These are phyloP conservation scores for Dermolepida albohirtum DNA, from an alignment of 2,888 invertebrate species.

Conservation along the genomic window DNA sequence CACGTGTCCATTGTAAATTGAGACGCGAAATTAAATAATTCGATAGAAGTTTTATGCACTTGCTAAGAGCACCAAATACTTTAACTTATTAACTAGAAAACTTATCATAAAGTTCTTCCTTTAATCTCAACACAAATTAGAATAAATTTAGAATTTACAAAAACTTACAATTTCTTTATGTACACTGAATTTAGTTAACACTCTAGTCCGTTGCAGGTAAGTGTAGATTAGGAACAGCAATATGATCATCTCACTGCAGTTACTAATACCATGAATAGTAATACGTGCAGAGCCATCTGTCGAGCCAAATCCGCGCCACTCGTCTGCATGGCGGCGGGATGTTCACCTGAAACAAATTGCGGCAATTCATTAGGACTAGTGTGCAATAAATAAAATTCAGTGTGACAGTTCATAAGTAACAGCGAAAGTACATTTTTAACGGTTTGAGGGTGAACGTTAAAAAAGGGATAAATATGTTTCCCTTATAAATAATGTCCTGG, in stretches of 20 bases:
- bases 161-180: constrained; percentile 38
- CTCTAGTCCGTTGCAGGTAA: constrained; percentile 9
- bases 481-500: constrained; percentile 3
- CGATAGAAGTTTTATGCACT: background rate
- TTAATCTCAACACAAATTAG: background rate
- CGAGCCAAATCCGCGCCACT: constrained; percentile 66
- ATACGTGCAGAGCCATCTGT: constrained; percentile 53
- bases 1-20: background rate
- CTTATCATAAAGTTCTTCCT: background rate
- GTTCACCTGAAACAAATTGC: constrained; percentile 75
- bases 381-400: constrained; percentile 7
- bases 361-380: constrained; percentile 8
- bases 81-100: constrained; percentile 31
- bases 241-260: constrained; percentile 60
- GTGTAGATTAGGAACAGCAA: constrained; percentile 50
- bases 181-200: constrained; percentile 45
- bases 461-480: constrained; percentile 7
- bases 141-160: constrained; percentile 36
- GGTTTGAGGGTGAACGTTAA: constrained; percentile 4
- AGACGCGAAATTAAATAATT: too few species aligned
- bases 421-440: constrained; percentile 11
- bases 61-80: constrained; percentile 46
- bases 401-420: constrained; percentile 14
- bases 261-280: constrained; percentile 55
- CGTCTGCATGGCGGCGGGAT: constrained; percentile 88